phyloP scores from a whole-genome alignment of 2,113 vertebrate genomes.

The Indri indri region DNA sequence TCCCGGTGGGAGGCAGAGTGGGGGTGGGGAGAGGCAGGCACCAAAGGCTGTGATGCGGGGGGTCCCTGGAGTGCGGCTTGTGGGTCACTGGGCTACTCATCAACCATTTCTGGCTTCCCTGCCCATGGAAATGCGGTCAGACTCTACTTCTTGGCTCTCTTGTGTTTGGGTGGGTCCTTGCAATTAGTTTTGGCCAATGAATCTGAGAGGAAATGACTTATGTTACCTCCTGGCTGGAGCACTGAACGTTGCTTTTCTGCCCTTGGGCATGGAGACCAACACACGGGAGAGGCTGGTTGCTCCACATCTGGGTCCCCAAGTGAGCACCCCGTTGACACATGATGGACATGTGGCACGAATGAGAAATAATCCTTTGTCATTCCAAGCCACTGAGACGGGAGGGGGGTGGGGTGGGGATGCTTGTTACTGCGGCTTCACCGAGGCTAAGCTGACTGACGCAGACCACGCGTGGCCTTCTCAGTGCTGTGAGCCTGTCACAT shows the following conservation, averaged over 20 bases:
- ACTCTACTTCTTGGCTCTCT: neutral
- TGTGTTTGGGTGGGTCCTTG: neutral
- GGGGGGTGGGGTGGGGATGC: too few species aligned
- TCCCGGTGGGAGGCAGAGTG: fast-evolving
- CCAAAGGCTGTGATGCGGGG: neutral
- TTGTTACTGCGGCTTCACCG: fast-evolving
- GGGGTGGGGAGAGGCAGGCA: neutral
- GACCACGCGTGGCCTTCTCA: fast-evolving
- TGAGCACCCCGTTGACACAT: neutral
- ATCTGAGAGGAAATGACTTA: neutral
- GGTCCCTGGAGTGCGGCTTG: neutral
- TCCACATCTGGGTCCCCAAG: fast-evolving
- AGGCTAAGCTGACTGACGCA: neutral
- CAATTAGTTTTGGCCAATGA: neutral
- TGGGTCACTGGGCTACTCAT: neutral
- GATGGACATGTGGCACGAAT: neutral
- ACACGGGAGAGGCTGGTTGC: fast-evolving
- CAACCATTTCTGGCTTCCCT: neutral
- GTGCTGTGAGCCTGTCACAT: fast-evolving
- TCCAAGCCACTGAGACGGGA: neutral
- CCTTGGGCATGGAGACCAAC: neutral
- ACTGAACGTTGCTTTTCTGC: neutral
- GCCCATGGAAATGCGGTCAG: neutral
- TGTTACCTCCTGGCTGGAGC: neutral
- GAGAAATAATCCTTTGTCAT: neutral